Percentiles rank a stretch among this genome's conserved stretches.
Evolutionary conservation across 1,140 invertebrate genomes (phyloP).

Genomic region (Pachyrhynchus sulphureomaculatus): DNA sequence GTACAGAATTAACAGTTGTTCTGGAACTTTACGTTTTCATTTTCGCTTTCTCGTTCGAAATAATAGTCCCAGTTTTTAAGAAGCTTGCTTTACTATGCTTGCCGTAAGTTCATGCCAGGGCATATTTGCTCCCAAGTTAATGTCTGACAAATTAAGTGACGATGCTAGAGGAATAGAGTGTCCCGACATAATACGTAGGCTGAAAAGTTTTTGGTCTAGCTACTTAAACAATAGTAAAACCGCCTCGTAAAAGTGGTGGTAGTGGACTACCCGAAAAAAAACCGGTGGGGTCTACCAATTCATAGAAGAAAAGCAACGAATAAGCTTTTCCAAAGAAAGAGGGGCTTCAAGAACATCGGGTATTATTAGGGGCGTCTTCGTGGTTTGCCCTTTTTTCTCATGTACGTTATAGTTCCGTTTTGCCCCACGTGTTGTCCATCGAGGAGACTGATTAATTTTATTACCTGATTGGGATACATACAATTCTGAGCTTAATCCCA

Average conservation of each 20-base stretch:
- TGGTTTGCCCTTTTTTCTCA: slow-evolving; percentile 93
- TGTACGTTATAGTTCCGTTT: slow-evolving; percentile 90
- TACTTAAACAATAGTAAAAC: slow-evolving; percentile 40
- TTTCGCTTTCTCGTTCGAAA: no score
- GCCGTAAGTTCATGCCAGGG: no score
- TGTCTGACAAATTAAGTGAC: no score
- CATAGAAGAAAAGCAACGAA: slow-evolving; percentile 91
- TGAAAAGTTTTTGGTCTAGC: no score
- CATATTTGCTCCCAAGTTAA: no score
- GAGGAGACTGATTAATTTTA: slow-evolving; percentile 79
- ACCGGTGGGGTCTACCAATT: slow-evolving; percentile 77
- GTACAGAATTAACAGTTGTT: no score
- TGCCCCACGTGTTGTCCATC: slow-evolving; percentile 78
- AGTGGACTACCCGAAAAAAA: slow-evolving; percentile 50
- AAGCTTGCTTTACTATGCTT: no score
- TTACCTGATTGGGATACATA: slow-evolving; percentile 97
- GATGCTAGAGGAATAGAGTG: no score
- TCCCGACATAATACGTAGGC: no score
- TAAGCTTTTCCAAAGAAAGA: slow-evolving; percentile 88
- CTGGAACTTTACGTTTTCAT: no score
- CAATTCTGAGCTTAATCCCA: slow-evolving; percentile 95
- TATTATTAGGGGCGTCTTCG: slow-evolving; percentile 93
- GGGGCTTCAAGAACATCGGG: slow-evolving; percentile 89
- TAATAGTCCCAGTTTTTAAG: no score
- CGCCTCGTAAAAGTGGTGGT: slow-evolving; percentile 45